phyloP scores from a whole-genome alignment of 2,113 vertebrate genomes.

The Melanostigma gelatinosum region DNA sequence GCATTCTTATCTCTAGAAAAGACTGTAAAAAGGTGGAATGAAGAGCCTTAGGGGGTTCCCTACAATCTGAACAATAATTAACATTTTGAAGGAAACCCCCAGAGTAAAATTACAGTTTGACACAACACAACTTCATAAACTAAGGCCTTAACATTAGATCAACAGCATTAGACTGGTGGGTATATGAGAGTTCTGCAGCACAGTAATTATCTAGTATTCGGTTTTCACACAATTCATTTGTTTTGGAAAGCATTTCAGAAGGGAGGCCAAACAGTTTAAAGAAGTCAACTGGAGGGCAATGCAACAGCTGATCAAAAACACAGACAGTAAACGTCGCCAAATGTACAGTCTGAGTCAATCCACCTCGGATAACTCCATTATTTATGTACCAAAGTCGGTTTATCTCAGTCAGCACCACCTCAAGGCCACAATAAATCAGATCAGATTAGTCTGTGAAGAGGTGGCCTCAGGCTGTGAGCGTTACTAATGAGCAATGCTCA shows the following conservation, averaged over 20 bases:
- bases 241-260: slow-evolving; percentile 14
- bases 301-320: slow-evolving; percentile 41
- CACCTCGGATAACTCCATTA: background rate
- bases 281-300: slow-evolving; percentile 41
- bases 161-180: background rate
- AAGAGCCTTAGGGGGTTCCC: background rate
- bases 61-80: background rate
- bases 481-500: background rate
- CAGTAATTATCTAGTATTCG: slow-evolving; percentile 11
- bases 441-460: background rate
- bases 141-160: background rate
- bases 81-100: background rate
- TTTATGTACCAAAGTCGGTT: background rate
- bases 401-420: background rate
- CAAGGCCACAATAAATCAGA: background rate
- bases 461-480: slow-evolving; percentile 24
- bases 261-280: slow-evolving; percentile 22
- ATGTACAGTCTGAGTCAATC: background rate
- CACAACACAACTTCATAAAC: background rate
- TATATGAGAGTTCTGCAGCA: background rate
- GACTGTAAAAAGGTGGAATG: background rate
- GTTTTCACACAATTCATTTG: slow-evolving; percentile 2
- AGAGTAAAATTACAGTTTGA: background rate
- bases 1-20: slow-evolving; percentile 19
- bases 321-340: background rate